phyloP scores from a whole-genome alignment of 2,113 vertebrate species.

The Nothobranchius furzeri region DNA sequence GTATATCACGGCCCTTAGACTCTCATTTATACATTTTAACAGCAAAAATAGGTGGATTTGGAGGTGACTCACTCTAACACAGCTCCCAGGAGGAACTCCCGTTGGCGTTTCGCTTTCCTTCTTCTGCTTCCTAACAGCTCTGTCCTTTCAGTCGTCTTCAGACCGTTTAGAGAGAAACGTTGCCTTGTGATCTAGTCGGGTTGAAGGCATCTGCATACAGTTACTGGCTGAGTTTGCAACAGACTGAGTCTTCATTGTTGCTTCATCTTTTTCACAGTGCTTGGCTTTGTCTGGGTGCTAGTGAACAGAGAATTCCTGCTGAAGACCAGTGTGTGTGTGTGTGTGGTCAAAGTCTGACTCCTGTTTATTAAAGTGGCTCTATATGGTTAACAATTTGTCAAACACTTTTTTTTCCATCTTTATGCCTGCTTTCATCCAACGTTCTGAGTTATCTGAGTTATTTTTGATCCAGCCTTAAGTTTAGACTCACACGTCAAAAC shows the following conservation, averaged over 20 bases:
- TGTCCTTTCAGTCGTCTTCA: constrained; percentile 10
- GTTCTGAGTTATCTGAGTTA: no score
- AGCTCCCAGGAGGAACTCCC: constrained; percentile 33
- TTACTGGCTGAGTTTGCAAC: constrained; percentile 44
- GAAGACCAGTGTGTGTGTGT: constrained; percentile 3
- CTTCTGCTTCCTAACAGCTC: constrained; percentile 2
- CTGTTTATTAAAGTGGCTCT: not conserved
- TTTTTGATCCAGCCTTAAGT: no score
- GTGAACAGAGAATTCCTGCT: constrained; percentile 29
- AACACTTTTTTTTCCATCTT: constrained; percentile 3
- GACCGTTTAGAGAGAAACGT: constrained; percentile 35
- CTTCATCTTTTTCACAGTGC: constrained; percentile 33
- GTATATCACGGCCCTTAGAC: no score
- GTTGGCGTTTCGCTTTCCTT: constrained; percentile 26
- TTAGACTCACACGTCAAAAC: no score
- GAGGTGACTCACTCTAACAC: not conserved
- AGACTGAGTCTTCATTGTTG: constrained; percentile 39
- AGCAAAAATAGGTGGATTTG: no score
- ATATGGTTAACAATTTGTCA: constrained; percentile 3
- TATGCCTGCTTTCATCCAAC: not conserved
- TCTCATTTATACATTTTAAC: no score
- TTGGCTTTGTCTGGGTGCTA: constrained; percentile 45
- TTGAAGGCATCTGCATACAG: constrained; percentile 48
- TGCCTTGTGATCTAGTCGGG: constrained; percentile 25
- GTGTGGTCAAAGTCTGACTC: constrained; percentile 18